Conservation (phyloP, 1,140 invertebrate species). For the Ericerus pela region DNA sequence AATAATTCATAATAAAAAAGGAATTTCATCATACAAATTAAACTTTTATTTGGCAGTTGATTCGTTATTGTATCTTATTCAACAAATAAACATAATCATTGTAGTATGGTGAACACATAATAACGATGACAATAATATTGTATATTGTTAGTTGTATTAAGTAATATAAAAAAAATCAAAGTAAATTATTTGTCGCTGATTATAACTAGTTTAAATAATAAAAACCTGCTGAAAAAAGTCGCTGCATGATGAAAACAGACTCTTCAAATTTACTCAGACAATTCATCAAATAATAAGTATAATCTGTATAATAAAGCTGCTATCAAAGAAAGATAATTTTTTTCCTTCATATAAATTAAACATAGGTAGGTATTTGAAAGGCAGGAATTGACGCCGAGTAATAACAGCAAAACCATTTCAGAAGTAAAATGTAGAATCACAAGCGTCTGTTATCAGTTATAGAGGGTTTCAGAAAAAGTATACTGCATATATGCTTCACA, state of each 20-base stretch:
- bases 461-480: no score
- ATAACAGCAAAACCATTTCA: no score
- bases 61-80: conserved; percentile 3
- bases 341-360: no score
- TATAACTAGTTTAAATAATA: not conserved
- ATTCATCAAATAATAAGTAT: not conserved
- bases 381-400: no score
- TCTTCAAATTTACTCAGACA: not conserved
- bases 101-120: not conserved
- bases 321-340: no score
- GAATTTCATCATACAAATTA: no score
- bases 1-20: no score
- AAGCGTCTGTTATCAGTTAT: no score
- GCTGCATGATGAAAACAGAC: not conserved
- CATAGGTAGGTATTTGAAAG: no score
- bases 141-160: conserved; percentile 1
- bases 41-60: conserved; percentile 3
- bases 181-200: not conserved
- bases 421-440: no score
- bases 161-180: not conserved
- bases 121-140: not conserved
- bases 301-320: no score
- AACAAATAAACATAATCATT: not conserved
- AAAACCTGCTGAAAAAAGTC: not conserved
- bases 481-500: no score